Evolutionary conservation across 2,888 invertebrate species (phyloP), one percentile per base, ranked within the genome.

Genomic region (Aphelenchoides bicaudatus): DNA sequence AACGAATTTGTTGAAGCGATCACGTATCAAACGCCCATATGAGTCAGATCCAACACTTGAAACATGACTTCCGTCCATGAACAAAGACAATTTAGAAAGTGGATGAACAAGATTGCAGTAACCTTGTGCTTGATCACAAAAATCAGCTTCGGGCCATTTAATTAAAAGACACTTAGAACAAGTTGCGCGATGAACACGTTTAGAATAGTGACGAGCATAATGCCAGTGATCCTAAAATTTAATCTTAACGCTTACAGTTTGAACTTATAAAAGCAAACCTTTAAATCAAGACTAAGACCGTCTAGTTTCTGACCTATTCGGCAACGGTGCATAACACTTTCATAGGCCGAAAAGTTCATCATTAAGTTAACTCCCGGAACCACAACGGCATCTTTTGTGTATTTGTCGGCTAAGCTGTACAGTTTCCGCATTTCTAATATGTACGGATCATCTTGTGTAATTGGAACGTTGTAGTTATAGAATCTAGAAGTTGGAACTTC

Each of bases 91-190:
- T n/a, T n/a, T n/a, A n/a, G n/a, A n/a, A n/a, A n/a, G n/a, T n/a
- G n/a, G n/a, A n/a, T n/a, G n/a, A n/a, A n/a, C n/a, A n/a, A n/a
- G n/a, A n/a, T n/a, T n/a, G n/a, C n/a, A n/a, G n/a, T n/a, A n/a
- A n/a, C n/a, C n/a, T n/a, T n/a, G n/a, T n/a, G n/a, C n/a, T n/a
- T n/a, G n/a, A n/a, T n/a, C n/a, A n/a, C n/a, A n/a, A n/a, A n/a
- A n/a, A n/a, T n/a, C n/a, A n/a, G 43, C 43, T 19, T 21, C 8
- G 25, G 21, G 16, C 43, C 43, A 43, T 10, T 43, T 25, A 8
- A 43, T 25, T 6, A 43, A n/a, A 8, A 19, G 8, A 43, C 43
- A 43, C 43, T 43, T 43, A 8, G 10, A 10, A n/a, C 43, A 43
- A 19, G 43, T 43, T 6, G 43, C 43, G 43, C 25, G 16, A 19